These are phyloP conservation scores for Penaeus chinensis DNA, from an alignment of 1,140 invertebrate genomes.

Conservation along the genomic window DNA sequence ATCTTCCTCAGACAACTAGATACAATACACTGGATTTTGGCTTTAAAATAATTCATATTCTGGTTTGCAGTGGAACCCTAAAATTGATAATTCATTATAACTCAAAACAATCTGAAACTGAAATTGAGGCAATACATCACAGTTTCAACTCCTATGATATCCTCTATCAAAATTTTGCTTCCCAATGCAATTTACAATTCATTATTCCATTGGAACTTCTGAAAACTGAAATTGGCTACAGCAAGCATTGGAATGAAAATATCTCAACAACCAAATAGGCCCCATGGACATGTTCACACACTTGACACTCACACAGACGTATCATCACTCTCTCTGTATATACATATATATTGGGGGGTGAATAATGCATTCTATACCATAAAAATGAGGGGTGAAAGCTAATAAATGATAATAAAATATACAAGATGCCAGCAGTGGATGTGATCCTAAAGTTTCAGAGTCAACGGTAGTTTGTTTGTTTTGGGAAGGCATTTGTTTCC, in stretches of 20 bases:
- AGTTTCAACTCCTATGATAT: too few species aligned
- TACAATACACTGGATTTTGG: too few species aligned
- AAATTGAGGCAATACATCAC: too few species aligned
- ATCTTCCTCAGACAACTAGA: too few species aligned
- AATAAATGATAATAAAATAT: slow-evolving; percentile 28
- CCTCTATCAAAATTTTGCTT: too few species aligned
- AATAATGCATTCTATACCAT: slow-evolving; percentile 44
- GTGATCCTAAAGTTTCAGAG: slow-evolving; percentile 17
- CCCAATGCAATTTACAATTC: too few species aligned
- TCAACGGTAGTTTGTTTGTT: neutral
- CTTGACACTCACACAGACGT: neutral
- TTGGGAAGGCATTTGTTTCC: neutral
- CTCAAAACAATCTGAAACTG: too few species aligned
- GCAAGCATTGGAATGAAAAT: slow-evolving; percentile 32
- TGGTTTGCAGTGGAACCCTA: too few species aligned
- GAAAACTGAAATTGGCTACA: slow-evolving; percentile 1
- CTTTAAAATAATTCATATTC: too few species aligned
- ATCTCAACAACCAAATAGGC: slow-evolving; percentile 41
- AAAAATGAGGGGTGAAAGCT: slow-evolving; percentile 40
- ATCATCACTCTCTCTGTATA: slow-evolving; percentile 24
- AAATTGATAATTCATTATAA: too few species aligned
- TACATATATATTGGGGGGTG: slow-evolving; percentile 28
- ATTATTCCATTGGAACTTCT: too few species aligned
- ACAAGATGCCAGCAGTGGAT: slow-evolving; percentile 15
- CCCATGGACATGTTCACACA: slow-evolving; percentile 8